Evolutionary conservation across 2,888 invertebrate genomes (phyloP), one percentile per base, ranked within the genome.

Genomic region (Timandra comae): DNA sequence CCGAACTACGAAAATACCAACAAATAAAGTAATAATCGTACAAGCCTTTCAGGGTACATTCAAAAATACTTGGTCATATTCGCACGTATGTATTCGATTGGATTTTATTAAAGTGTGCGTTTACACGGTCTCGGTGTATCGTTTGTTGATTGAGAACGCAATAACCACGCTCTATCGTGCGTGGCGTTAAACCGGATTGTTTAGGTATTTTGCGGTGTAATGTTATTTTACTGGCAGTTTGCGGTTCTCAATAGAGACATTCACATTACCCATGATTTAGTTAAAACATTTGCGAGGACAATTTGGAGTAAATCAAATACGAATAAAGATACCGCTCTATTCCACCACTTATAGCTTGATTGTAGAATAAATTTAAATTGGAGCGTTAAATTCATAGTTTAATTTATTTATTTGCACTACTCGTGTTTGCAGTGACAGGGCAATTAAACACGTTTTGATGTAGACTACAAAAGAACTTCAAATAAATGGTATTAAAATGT

Each of bases 201-300:
- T 46, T 43, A 49, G 40, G 43, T 42, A 42, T 37, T 39, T 40
- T 35, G 40, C 38, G 35, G 33, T 31, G 27, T 43, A 41, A 43
- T 43, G 40, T 42, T 38, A 43, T 48, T 45, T 48, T 41, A 45
- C 29, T 41, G 49, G 29, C 42, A 42, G 41, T 46, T 46, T 42
- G 46, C 21, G 43, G 45, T 24, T 26, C 26, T 23, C 31, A 43
- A 45, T 40, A 38, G 43, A 45, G 43, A 45, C 39, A 47, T 30
- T 34, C 35, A 33, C 38, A 37, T 42, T 35, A 43, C 35, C 27
- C 29, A 38, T 42, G 44, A 42, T 42, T 37, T 31, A 47, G 29
- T 34, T 35, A 29, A 38, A 39, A 35, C 41, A 34, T 34, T 37
- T 36, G 30, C 26, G 30, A 33, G 21, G 22, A 31, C 43, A 30